These are phyloP conservation scores for Sylvilagus bachmani DNA, from an alignment of 2,113 vertebrate species.

Conservation along the genomic window DNA sequence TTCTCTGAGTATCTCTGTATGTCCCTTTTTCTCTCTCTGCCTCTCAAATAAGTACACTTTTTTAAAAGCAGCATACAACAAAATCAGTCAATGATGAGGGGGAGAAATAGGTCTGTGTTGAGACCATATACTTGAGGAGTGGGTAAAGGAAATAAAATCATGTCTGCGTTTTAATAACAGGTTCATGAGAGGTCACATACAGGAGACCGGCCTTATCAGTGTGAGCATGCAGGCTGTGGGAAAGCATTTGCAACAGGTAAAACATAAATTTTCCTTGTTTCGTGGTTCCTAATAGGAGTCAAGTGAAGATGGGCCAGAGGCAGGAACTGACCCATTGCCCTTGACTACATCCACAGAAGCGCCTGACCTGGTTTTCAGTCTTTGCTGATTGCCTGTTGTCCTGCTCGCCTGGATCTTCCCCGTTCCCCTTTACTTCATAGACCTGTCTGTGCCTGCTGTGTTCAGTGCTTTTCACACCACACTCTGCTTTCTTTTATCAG, in stretches of 20 bases:
- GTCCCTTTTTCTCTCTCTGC: too few species aligned
- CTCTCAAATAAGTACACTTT: too few species aligned
- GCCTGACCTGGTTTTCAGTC: slow-evolving; percentile 31
- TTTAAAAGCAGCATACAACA: neutral
- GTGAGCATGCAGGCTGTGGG: slow-evolving; percentile 95
- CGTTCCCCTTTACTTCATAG: slow-evolving; percentile 27
- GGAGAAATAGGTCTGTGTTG: neutral
- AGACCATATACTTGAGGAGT: neutral
- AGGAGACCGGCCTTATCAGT: slow-evolving; percentile 97
- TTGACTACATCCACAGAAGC: neutral
- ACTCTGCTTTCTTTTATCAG: slow-evolving; percentile 48
- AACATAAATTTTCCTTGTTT: slow-evolving; percentile 38
- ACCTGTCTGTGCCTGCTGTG: slow-evolving; percentile 30
- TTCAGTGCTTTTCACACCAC: neutral
- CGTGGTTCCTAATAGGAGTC: neutral
- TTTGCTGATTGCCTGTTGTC: neutral
- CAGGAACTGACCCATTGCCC: slow-evolving; percentile 7
- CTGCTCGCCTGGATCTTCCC: neutral
- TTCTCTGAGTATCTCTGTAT: too few species aligned
- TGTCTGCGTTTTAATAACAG: slow-evolving; percentile 86
- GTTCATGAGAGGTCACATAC: slow-evolving; percentile 99
- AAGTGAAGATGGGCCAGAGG: neutral
- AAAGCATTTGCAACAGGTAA: slow-evolving; percentile 99
- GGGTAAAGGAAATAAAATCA: slow-evolving; percentile 26
- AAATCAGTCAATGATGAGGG: neutral